Conservation (phyloP, 2,797 vertebrate genomes). For the Pseudocheirus occidentalis region DNA sequence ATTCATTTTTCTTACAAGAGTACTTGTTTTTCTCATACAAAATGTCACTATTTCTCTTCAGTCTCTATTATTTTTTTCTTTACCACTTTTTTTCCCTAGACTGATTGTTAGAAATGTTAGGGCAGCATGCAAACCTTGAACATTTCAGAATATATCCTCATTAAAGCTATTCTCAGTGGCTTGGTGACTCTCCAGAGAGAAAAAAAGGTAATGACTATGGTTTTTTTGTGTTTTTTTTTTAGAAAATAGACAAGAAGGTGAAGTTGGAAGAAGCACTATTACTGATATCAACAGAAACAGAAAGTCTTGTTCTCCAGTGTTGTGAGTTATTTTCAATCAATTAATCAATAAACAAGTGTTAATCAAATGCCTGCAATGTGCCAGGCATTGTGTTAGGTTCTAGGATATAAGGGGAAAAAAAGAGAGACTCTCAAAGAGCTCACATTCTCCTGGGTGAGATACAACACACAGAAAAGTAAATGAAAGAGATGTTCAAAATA, state of each 20-base stretch:
- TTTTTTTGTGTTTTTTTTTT: neutral
- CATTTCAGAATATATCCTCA: neutral
- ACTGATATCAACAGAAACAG: neutral
- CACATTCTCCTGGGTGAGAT: neutral
- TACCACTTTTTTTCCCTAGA: neutral
- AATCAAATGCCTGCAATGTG: neutral
- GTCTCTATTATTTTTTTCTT: neutral
- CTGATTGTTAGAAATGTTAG: neutral
- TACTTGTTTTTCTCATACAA: neutral
- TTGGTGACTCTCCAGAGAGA: neutral
- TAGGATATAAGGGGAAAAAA: neutral
- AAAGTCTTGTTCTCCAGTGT: neutral
- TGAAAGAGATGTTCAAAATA: neutral
- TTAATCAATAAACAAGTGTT: neutral
- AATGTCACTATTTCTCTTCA: neutral
- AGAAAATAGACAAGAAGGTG: neutral
- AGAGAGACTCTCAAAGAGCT: neutral
- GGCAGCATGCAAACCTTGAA: neutral
- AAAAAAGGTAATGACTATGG: neutral
- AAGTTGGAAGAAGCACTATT: neutral
- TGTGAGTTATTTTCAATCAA: neutral
- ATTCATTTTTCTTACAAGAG: neutral
- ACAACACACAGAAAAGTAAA: neutral
- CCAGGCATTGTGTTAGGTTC: neutral
- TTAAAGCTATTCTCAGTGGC: neutral